Evolutionary conservation across 1,140 invertebrate genomes (phyloP).

Genomic region (Charaxes varanes): DNA sequence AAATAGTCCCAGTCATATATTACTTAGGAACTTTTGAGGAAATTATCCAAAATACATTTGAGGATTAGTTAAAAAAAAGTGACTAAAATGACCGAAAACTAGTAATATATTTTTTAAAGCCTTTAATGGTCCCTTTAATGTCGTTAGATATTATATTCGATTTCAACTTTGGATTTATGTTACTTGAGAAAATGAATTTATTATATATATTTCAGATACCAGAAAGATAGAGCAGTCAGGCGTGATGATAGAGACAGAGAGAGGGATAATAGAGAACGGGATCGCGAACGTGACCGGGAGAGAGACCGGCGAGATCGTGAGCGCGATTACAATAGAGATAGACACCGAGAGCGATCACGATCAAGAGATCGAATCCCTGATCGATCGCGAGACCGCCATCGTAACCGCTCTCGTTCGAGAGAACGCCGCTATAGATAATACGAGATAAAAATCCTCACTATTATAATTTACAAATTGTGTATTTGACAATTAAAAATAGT

Average conservation of each 20-base stretch:
- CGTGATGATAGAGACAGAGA: conserved; percentile 45
- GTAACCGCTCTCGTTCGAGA: conserved; percentile 47
- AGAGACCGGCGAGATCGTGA: conserved; percentile 28
- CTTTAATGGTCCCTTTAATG: too few species aligned
- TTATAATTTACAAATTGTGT: conserved; percentile 29
- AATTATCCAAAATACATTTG: too few species aligned
- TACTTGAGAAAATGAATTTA: neutral
- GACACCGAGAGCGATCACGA: conserved; percentile 29
- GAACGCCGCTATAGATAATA: conserved; percentile 62
- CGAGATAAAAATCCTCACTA: conserved; percentile 10
- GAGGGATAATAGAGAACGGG: conserved; percentile 40
- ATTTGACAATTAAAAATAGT: conserved; percentile 36
- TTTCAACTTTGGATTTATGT: too few species aligned
- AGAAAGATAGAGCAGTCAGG: conserved; percentile 44
- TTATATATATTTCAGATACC: conserved; percentile 34
- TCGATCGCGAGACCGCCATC: conserved; percentile 38
- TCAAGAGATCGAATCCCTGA: conserved; percentile 37
- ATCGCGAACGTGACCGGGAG: conserved; percentile 41
- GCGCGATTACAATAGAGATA: conserved; percentile 22
- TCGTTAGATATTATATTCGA: too few species aligned
- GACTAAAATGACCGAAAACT: too few species aligned
- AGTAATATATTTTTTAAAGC: too few species aligned
- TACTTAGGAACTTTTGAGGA: too few species aligned
- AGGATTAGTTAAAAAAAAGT: too few species aligned
- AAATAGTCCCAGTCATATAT: too few species aligned